A percentile compares a stretch with the other conserved stretches of the same genome.
These are phyloP conservation scores for Zaprionus kolodkinae DNA, from an alignment of 1,140 invertebrate species.

Conservation along the genomic window DNA sequence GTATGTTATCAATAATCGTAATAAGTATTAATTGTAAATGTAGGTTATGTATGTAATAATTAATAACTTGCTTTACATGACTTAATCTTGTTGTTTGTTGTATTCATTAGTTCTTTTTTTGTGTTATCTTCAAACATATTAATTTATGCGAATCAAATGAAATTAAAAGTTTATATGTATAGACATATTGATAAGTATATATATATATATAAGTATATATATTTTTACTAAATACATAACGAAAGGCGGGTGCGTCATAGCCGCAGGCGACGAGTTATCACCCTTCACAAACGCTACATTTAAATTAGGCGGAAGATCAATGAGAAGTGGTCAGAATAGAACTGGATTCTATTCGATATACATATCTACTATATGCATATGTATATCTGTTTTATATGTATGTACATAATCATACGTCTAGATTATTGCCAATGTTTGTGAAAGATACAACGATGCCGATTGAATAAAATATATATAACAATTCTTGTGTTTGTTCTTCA, in stretches of 20 bases:
- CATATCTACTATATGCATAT: too few species aligned
- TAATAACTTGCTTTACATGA: conserved; percentile 72
- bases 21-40: conserved; percentile 46
- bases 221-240: conserved; percentile 48
- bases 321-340: conserved; percentile 8
- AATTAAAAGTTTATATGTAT: conserved; percentile 21
- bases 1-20: conserved; percentile 55
- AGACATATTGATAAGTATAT: conserved; percentile 6
- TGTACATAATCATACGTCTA: background rate
- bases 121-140: conserved; percentile 25
- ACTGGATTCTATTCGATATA: conserved; percentile 2
- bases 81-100: conserved; percentile 48
- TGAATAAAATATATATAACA: conserved; percentile 31
- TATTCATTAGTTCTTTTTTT: conserved; percentile 48
- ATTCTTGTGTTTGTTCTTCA: conserved; percentile 18
- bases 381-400: background rate
- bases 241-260: conserved; percentile 42
- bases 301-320: conserved; percentile 25
- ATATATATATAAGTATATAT: conserved; percentile 19
- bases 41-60: conserved; percentile 59
- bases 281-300: conserved; percentile 35
- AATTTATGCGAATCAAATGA: conserved; percentile 33
- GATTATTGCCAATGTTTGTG: conserved; percentile 28
- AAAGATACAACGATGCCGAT: conserved; percentile 31
- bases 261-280: conserved; percentile 34